A percentile compares a stretch with the other conserved stretches of the same genome.
phyloP scores from a whole-genome alignment of 2,797 vertebrate species.

The Leptoclinus maculatus region DNA sequence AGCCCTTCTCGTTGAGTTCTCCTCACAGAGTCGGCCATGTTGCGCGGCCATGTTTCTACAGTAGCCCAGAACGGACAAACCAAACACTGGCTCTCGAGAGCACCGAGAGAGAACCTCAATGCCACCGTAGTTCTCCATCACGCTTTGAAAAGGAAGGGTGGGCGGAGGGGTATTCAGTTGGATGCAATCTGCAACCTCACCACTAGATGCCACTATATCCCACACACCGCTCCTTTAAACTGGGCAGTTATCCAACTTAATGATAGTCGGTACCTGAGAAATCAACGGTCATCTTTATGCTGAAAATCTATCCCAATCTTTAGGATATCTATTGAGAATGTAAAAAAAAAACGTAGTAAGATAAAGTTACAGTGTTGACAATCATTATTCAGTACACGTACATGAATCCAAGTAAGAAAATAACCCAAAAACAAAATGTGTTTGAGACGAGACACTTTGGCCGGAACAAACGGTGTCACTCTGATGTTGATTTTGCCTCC shows the following conservation, averaged over 20 bases:
- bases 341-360: neutral
- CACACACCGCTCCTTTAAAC: neutral
- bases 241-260: neutral
- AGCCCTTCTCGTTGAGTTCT: neutral
- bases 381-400: constrained; percentile 7
- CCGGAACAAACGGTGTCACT: neutral
- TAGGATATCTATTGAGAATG: neutral
- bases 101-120: neutral
- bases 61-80: neutral
- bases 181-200: neutral
- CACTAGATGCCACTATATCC: neutral
- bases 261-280: neutral
- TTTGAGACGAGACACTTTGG: constrained; percentile 13
- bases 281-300: neutral
- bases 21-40: neutral
- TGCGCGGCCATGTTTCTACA: neutral
- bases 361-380: neutral
- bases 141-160: neutral
- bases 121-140: too few species aligned
- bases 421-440: neutral
- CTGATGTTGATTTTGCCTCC: neutral
- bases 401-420: neutral
- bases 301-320: neutral
- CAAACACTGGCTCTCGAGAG: neutral
- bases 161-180: neutral